phyloP scores from a whole-genome alignment of 2,797 vertebrate species.

The Chrysocyon brachyurus region DNA sequence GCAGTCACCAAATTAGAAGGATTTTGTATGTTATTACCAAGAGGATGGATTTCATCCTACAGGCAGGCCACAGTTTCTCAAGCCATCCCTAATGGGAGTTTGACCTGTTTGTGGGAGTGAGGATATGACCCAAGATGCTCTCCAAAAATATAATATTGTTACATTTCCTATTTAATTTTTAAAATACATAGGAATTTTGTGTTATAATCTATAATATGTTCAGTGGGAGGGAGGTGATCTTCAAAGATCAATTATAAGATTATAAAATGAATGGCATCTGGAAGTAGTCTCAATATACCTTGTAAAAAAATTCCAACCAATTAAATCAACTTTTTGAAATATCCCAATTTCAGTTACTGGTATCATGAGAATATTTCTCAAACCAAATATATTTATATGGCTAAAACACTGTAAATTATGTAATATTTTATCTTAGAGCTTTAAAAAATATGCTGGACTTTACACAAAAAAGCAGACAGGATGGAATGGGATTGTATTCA shows the following conservation, averaged over 20 bases:
- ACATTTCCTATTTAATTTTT: conserved; percentile 30
- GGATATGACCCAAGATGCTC: not conserved
- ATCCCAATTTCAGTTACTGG: not conserved
- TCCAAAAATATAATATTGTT: not conserved
- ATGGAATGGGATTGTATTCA: not conserved
- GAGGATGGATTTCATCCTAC: not conserved
- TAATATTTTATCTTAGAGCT: conserved; percentile 6
- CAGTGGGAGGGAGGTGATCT: not conserved
- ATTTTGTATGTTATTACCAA: not conserved
- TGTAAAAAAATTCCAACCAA: not conserved
- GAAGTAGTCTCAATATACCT: not conserved
- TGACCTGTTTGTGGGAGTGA: not conserved
- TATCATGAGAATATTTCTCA: not conserved
- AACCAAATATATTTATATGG: not conserved
- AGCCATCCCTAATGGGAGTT: not conserved
- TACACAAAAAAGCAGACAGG: conserved; percentile 23
- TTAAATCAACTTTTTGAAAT: not conserved
- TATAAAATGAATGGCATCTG: not conserved
- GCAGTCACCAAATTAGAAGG: not conserved
- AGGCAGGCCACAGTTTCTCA: not conserved
- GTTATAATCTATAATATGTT: not conserved
- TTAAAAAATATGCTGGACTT: conserved; percentile 43
- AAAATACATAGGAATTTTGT: not conserved
- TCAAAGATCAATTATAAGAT: not conserved
- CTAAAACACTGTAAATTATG: not conserved